These are phyloP conservation scores for Troides helena DNA, from an alignment of 2,888 invertebrate species.

Conservation along the genomic window DNA sequence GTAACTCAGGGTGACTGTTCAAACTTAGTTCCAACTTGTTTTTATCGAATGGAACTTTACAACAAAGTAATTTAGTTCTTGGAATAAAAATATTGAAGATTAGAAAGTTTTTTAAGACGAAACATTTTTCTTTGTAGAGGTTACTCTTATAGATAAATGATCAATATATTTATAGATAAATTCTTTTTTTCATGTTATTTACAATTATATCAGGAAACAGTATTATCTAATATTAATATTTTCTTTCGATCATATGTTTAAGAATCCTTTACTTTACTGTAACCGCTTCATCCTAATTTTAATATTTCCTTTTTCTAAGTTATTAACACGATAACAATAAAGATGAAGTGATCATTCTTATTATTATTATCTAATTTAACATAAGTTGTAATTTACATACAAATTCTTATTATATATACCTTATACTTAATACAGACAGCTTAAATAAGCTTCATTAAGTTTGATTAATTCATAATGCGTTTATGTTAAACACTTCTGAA, in stretches of 20 bases:
- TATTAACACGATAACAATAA: not conserved
- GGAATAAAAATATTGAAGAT: slow-evolving; percentile 16
- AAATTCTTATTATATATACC: not conserved
- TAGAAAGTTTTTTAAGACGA: slow-evolving; percentile 1
- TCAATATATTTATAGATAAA: too few relatives aligned
- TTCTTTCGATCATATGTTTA: not conserved
- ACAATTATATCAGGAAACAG: not conserved
- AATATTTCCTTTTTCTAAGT: not conserved
- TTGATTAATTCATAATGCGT: slow-evolving; percentile 16
- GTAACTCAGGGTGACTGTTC: slow-evolving; percentile 25
- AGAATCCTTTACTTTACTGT: not conserved
- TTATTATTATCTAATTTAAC: not conserved
- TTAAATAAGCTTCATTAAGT: slow-evolving; percentile 5
- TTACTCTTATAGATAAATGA: not conserved
- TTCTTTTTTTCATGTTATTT: not conserved
- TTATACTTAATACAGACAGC: not conserved
- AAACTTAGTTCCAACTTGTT: slow-evolving; percentile 23
- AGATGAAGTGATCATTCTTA: not conserved
- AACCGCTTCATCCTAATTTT: not conserved
- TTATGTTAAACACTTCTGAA: slow-evolving; percentile 10
- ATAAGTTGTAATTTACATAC: not conserved
- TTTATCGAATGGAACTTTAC: slow-evolving; percentile 27
- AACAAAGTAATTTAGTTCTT: slow-evolving; percentile 25
- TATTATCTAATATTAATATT: not conserved
- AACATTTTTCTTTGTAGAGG: not conserved